Conservation (phyloP, 2,113 vertebrate genomes). For the Corvus hawaiiensis region DNA sequence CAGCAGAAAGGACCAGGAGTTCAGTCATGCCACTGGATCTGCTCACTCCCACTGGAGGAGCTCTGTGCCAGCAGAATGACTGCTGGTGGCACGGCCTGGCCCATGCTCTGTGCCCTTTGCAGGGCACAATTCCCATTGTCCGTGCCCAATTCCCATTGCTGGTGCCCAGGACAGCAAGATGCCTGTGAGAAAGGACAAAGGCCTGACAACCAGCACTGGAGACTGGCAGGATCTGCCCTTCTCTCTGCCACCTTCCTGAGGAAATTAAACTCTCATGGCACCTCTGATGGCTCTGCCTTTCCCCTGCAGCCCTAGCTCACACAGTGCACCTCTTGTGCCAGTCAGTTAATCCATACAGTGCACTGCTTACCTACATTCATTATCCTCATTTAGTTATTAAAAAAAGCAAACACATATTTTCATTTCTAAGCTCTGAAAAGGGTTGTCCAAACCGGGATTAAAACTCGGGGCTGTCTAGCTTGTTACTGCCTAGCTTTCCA, state of each 20-base stretch:
- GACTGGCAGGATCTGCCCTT: background rate
- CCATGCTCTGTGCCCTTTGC: background rate
- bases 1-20: background rate
- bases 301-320: background rate
- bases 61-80: background rate
- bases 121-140: background rate
- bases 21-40: background rate
- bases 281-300: background rate
- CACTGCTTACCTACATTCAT: background rate
- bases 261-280: background rate
- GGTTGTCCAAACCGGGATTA: background rate
- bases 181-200: background rate
- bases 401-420: background rate
- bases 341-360: background rate
- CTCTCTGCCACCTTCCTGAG: background rate
- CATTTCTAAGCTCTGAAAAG: background rate
- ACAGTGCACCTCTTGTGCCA: background rate
- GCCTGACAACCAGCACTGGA: background rate
- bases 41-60: background rate
- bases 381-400: background rate
- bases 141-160: background rate
- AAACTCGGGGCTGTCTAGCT: background rate
- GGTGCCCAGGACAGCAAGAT: background rate
- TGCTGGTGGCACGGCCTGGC: background rate
- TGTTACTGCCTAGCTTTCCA: background rate